A percentile compares a stretch with the other conserved stretches of the same genome.
These are phyloP conservation scores for Choloepus hoffmanni DNA, from an alignment of 2,113 vertebrate genomes.

Conservation along the genomic window DNA sequence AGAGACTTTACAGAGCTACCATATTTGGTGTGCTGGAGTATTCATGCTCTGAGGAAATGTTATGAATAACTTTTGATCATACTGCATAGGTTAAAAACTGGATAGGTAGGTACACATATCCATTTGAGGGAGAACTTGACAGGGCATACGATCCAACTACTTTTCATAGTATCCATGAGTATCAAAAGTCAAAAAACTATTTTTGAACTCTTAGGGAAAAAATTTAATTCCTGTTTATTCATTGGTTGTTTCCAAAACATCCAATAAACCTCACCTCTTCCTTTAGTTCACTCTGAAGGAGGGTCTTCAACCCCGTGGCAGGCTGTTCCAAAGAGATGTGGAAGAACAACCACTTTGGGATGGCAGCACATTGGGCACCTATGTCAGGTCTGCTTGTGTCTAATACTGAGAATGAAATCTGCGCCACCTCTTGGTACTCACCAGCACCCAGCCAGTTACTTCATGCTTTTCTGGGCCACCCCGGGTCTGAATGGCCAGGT, in stretches of 20 bases:
- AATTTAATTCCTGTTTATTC: neutral
- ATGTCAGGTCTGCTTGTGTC: neutral
- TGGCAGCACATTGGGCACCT: fast-evolving
- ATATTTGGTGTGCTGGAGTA: neutral
- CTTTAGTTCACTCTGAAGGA: neutral
- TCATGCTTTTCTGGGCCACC: conserved; percentile 97
- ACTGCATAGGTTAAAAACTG: neutral
- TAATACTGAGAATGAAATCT: neutral
- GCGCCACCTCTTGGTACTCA: conserved; percentile 81
- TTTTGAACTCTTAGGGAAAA: neutral
- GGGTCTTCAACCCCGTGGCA: neutral
- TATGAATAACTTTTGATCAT: neutral
- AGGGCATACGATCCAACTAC: neutral
- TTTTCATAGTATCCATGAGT: neutral
- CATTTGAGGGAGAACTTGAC: neutral
- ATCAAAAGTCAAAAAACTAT: neutral
- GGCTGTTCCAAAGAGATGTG: neutral
- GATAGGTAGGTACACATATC: neutral
- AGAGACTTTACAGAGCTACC: neutral
- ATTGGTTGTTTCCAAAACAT: neutral
- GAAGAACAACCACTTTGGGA: neutral
- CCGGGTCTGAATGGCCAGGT: conserved; percentile 95
- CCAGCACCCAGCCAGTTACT: conserved; percentile 97
- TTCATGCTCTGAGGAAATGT: neutral
- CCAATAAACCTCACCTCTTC: neutral